These are phyloP conservation scores for Misgurnus mizolepis DNA, from an alignment of 2,113 vertebrate genomes.

Conservation along the genomic window DNA sequence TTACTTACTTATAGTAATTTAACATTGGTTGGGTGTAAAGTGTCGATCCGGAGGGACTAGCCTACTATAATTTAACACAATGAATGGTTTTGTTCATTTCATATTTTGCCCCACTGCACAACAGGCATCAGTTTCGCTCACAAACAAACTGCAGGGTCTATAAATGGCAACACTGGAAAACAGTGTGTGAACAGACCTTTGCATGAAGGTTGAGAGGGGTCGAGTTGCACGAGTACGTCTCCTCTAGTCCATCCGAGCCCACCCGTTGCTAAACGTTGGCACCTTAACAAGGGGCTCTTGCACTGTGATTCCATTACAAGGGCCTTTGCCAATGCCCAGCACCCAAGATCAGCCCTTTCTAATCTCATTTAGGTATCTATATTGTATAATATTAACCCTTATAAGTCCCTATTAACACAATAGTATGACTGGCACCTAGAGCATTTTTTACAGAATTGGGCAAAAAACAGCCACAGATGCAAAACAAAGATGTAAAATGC, in stretches of 20 bases:
- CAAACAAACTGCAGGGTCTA: conserved; percentile 64
- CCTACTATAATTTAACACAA: too few relatives aligned
- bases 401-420: too few relatives aligned
- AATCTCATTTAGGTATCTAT: conserved; percentile 25
- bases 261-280: conserved; percentile 60
- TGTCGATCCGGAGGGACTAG: too few relatives aligned
- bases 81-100: conserved; percentile 17
- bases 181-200: conserved; percentile 70
- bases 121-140: conserved; percentile 48
- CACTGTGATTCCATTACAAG: conserved; percentile 40
- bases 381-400: too few relatives aligned
- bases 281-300: conserved; percentile 49
- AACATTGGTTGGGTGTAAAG: too few relatives aligned
- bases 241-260: conserved; percentile 45
- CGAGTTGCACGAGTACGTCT: conserved; percentile 60
- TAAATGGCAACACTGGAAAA: conserved; percentile 72
- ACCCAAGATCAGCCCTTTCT: conserved; percentile 33
- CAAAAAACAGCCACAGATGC: too few relatives aligned
- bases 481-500: too few relatives aligned
- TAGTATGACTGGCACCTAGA: too few relatives aligned
- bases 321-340: conserved; percentile 38
- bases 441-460: too few relatives aligned
- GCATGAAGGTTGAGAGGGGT: conserved; percentile 64
- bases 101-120: conserved; percentile 41
- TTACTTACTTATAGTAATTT: not conserved